Evolutionary conservation across 2,888 invertebrate species (phyloP).

Genomic region (Leistus spinibarbis): DNA sequence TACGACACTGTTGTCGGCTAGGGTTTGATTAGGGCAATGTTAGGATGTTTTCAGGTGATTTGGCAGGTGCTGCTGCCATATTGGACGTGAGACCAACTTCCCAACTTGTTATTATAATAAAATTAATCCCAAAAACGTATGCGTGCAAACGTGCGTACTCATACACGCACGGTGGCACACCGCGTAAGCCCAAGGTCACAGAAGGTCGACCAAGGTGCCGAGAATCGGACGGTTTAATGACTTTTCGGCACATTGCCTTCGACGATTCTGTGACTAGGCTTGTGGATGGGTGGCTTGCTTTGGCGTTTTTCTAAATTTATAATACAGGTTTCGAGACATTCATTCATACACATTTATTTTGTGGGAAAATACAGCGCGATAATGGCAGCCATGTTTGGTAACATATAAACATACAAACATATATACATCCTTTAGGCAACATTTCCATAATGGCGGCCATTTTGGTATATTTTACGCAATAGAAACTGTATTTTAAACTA

Average conservation of each 20-base stretch:
- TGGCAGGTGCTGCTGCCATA: slow-evolving; percentile 7
- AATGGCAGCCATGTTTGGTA: no score
- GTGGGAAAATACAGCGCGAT: no score
- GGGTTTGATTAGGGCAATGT: slow-evolving; percentile 26
- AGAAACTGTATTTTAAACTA: no score
- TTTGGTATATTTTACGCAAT: no score
- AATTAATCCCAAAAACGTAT: neutral
- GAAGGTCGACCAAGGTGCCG: slow-evolving; percentile 21
- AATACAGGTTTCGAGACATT: neutral
- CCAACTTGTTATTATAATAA: neutral
- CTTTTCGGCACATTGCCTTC: neutral
- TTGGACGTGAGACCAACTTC: neutral
- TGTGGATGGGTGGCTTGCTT: neutral
- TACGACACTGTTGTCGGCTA: neutral
- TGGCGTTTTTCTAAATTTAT: neutral
- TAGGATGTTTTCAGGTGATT: slow-evolving; percentile 37
- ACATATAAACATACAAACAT: no score
- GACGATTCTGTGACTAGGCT: neutral
- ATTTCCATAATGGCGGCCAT: no score
- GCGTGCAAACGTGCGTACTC: slow-evolving; percentile 3
- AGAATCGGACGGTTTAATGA: neutral
- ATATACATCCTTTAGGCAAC: no score
- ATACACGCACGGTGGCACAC: neutral
- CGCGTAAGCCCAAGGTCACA: slow-evolving; percentile 17
- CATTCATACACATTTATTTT: no score